Conservation (phyloP, 2,888 invertebrate species). For the Rhingia campestris region DNA sequence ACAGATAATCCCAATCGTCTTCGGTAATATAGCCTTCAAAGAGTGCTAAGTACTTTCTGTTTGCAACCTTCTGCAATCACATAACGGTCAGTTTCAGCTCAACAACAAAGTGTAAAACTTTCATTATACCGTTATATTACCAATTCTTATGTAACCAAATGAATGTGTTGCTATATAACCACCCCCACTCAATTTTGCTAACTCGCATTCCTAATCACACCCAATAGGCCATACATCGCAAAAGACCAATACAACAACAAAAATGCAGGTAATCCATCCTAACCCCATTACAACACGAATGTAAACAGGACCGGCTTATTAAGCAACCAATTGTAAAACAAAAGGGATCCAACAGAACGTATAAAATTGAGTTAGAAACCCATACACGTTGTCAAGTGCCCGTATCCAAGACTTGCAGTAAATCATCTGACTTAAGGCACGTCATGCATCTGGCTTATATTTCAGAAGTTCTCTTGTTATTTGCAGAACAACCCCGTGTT, state of each 20-base stretch:
- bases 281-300: background rate
- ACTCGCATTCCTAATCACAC: background rate
- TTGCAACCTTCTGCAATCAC: background rate
- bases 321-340: slow-evolving; percentile 5
- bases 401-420: slow-evolving; percentile 19
- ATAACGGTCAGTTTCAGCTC: background rate
- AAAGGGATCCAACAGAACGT: background rate
- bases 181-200: background rate
- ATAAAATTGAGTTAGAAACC: slow-evolving; percentile 11
- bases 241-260: slow-evolving; percentile 1
- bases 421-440: slow-evolving; percentile 13
- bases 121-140: background rate
- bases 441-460: background rate
- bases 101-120: background rate
- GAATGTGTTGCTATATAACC: background rate
- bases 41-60: background rate
- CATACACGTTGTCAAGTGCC: too few relatives aligned
- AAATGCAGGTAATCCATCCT: slow-evolving; percentile 22
- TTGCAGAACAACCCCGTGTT: slow-evolving; percentile 5
- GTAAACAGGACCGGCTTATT: too few relatives aligned
- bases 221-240: background rate
- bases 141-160: background rate
- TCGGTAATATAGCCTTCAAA: too few relatives aligned
- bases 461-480: background rate
- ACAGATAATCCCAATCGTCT: too few relatives aligned